Percentiles rank a stretch among this genome's conserved stretches.
Evolutionary conservation across 2,888 invertebrate genomes (phyloP).

Genomic region (Osmoderma eremita): DNA sequence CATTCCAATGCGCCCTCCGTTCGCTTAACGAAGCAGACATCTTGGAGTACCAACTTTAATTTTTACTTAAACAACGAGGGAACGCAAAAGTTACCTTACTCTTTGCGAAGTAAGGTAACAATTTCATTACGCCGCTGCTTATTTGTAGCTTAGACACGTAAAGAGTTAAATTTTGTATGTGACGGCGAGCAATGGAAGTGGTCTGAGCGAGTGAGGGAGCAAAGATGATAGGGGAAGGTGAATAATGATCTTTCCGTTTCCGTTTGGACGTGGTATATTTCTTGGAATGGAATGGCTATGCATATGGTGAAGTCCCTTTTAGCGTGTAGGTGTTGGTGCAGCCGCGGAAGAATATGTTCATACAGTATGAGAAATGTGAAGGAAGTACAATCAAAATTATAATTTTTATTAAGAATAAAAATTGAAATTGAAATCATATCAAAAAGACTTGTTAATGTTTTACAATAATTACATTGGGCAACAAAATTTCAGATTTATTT

Average conservation of each 20-base stretch:
- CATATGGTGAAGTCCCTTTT: background rate
- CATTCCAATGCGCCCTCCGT: background rate
- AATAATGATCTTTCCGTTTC: constrained; percentile 27
- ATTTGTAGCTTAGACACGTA: constrained; percentile 39
- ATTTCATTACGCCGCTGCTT: constrained; percentile 1
- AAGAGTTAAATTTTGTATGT: constrained; percentile 23
- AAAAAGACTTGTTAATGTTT: no score
- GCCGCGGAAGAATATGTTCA: no score
- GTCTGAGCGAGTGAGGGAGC: no score
- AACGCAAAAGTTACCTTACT: background rate
- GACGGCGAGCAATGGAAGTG: background rate
- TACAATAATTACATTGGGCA: no score
- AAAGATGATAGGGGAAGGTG: constrained; percentile 2
- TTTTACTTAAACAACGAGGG: constrained; percentile 5
- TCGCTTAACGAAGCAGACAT: background rate
- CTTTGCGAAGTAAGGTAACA: background rate
- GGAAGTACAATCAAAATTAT: no score
- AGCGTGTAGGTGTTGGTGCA: background rate
- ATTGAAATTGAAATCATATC: no score
- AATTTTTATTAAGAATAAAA: no score
- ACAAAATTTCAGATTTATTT: no score
- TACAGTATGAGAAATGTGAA: no score
- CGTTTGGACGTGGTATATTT: constrained; percentile 8
- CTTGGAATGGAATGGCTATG: background rate
- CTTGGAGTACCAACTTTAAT: constrained; percentile 5